Percentiles rank a stretch among this genome's conserved stretches.
Conservation (phyloP, 2,113 vertebrate species). For the Peromyscus leucopus region DNA sequence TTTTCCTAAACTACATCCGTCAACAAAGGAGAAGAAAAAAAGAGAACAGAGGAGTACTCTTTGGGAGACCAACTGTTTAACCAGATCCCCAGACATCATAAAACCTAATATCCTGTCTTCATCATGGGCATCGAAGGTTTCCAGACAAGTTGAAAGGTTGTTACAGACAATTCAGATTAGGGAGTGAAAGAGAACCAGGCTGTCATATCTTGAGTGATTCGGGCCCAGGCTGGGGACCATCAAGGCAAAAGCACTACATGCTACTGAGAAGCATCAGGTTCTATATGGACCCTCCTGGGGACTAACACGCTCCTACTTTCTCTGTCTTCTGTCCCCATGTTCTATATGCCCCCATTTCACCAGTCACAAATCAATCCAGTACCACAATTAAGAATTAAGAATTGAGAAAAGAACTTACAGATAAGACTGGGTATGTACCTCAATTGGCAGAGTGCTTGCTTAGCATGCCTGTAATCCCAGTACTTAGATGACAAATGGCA, state of each 20-base stretch:
- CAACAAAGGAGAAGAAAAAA: not conserved
- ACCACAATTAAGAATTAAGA: not conserved
- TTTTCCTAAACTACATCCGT: not conserved
- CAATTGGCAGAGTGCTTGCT: not conserved
- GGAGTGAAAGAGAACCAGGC: not conserved
- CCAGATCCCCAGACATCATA: not conserved
- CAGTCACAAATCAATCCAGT: not conserved
- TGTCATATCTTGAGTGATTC: not conserved
- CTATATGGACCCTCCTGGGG: fast-evolving
- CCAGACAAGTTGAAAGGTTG: not conserved
- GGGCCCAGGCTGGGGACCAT: not conserved
- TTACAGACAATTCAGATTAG: not conserved
- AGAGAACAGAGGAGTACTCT: not conserved
- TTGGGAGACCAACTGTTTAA: not conserved
- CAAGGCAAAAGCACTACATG: not conserved
- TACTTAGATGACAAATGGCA: not conserved
- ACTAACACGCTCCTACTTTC: not conserved
- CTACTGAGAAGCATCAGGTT: not conserved
- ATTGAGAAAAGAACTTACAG: not conserved
- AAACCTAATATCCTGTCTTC: not conserved
- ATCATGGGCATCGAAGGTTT: fast-evolving
- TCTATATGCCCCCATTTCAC: not conserved
- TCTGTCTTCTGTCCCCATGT: not conserved
- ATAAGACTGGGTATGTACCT: not conserved
- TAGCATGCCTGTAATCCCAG: not conserved